These are phyloP conservation scores for Linnaemya tessellans DNA, from an alignment of 2,888 invertebrate species.

Conservation along the genomic window DNA sequence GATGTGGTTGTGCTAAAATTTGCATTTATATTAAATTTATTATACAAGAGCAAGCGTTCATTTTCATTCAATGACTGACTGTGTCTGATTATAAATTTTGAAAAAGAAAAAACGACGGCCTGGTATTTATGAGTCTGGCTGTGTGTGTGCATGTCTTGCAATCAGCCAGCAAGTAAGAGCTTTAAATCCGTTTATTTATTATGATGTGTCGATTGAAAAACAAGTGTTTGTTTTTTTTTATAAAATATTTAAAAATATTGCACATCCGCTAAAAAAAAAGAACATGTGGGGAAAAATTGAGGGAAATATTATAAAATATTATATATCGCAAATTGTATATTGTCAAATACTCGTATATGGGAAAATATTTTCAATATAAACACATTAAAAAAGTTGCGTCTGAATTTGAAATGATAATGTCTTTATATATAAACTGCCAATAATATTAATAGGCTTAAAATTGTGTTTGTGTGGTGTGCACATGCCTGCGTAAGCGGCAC, in stretches of 20 bases:
- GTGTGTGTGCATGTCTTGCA: constrained; percentile 8
- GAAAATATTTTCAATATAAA: constrained; percentile 40
- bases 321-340: constrained; percentile 59
- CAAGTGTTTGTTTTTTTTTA: constrained; percentile 58
- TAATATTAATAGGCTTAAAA: constrained; percentile 67
- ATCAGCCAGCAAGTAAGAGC: constrained; percentile 36
- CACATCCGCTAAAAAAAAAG: not conserved
- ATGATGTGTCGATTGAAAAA: constrained; percentile 70
- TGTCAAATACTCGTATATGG: constrained; percentile 45
- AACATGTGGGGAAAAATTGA: not conserved
- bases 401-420: constrained; percentile 70
- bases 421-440: constrained; percentile 61
- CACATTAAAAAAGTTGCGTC: constrained; percentile 52
- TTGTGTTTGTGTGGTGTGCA: constrained; percentile 1
- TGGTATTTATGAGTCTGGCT: constrained; percentile 16
- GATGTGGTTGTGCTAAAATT: constrained; percentile 65
- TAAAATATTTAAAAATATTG: constrained; percentile 48
- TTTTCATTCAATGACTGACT: constrained; percentile 38
- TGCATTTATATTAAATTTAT: constrained; percentile 73
- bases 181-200: constrained; percentile 68
- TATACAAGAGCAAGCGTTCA: constrained; percentile 50
- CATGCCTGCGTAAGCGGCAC: too few relatives aligned
- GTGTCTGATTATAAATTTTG: constrained; percentile 49
- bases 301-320: constrained; percentile 1
- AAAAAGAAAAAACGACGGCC: constrained; percentile 9